Conservation (phyloP, 2,797 vertebrate genomes). For the Todus mexicanus region DNA sequence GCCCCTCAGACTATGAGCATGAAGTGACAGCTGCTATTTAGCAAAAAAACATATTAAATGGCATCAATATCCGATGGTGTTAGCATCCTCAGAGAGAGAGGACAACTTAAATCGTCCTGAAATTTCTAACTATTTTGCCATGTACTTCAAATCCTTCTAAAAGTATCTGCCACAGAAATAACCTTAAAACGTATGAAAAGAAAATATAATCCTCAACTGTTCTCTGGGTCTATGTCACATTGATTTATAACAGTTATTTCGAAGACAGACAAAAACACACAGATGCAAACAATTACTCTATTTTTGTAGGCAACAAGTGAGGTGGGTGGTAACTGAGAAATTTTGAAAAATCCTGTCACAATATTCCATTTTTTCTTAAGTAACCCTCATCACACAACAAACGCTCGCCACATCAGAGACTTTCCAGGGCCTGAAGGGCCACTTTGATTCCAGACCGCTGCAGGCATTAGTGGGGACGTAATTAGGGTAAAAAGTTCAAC, state of each 20-base stretch:
- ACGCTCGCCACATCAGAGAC: conserved; percentile 90
- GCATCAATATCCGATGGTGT: not conserved
- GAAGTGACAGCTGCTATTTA: not conserved
- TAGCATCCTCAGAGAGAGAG: not conserved
- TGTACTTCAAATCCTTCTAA: not conserved
- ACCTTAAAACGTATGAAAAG: conserved; percentile 39
- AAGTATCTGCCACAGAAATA: not conserved
- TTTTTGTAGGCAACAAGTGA: conserved; percentile 88
- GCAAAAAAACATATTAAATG: not conserved
- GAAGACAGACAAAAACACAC: conserved; percentile 77
- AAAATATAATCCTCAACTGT: conserved; percentile 49
- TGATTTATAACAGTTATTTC: conserved; percentile 85
- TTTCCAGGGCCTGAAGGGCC: conserved; percentile 83
- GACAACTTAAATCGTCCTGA: not conserved
- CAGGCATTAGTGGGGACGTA: conserved; percentile 91
- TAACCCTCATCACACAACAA: conserved; percentile 87
- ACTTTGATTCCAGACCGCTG: conserved; percentile 91
- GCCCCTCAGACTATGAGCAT: not conserved
- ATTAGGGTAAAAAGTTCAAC: conserved; percentile 99
- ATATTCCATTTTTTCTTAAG: conserved; percentile 80
- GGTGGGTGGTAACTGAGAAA: conserved; percentile 86
- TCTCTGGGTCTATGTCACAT: conserved; percentile 66
- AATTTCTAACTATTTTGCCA: not conserved
- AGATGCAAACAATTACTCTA: conserved; percentile 89
- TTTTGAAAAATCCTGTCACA: conserved; percentile 78